Base-by-base conservation (phyloP, 2,797 vertebrate genomes). In the Kryptopterus vitreolus region DNA sequence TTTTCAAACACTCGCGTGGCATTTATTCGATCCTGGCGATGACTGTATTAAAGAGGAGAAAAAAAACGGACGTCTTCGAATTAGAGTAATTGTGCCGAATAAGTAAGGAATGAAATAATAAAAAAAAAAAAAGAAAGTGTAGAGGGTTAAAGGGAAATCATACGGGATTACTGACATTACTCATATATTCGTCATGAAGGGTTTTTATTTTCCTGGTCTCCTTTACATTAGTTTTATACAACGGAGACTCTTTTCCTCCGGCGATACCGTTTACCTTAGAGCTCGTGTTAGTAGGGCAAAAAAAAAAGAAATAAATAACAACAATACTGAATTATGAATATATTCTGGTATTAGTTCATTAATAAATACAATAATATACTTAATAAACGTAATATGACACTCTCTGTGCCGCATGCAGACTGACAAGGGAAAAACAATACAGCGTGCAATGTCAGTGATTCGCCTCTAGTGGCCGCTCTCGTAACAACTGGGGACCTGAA, bases 1-100 rank as follows among this genome's bases (percentile, higher is more conserved):
- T 78, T 71, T 73, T 78, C 61, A 76, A 76, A 69, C 24, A 52
- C 31, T 18, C 55, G n/a, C 16, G 22, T 46, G 62, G 24, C 72
- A 46, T 81, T 62, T 50, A 81, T 33, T 24, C 15, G n/a, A 57
- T 9, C 53, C 29, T 68, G 16, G 11, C 52, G 35, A 66, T 48
- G 35, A 57, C 59, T 57, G 31, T 58, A 29, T 46, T 50, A n/a
- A 71, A 79, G 61, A 29, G n/a, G n/a, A 58, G 65, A 18, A 43
- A 24, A 57, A 78, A 68, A 58, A 11, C 0, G 13, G 38, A 6
- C 22, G n/a, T 16, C 52, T 74, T 59, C 46, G n/a, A 15, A 43
- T 59, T 59, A 58, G 24, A 43, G 6, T 3, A 20, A 72, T 20
- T 7, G 29, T 13, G 12, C 1, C 10, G 57, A 24, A 3, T 20